Percentiles rank a stretch among this genome's conserved stretches.
phyloP scores from a whole-genome alignment of 2,797 vertebrate genomes.

The Hephaestus fuliginosus region DNA sequence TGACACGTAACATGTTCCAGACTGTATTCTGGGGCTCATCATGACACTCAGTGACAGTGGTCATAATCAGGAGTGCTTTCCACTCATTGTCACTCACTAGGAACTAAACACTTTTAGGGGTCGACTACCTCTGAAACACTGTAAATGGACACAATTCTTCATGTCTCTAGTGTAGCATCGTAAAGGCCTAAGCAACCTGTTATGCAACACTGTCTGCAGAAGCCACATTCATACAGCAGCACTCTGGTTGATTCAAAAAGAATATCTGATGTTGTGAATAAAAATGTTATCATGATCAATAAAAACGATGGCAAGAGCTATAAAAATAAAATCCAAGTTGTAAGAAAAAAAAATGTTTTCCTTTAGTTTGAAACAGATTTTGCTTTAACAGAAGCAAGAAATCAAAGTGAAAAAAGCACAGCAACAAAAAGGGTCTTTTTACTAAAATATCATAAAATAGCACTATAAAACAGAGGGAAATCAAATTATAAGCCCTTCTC shows the following conservation, averaged over 20 bases:
- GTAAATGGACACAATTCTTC: no score
- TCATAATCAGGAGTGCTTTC: not conserved
- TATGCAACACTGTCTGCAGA: no score
- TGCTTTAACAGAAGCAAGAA: not conserved
- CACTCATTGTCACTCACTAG: not conserved
- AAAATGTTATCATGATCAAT: no score
- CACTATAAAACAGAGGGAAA: conserved; percentile 1
- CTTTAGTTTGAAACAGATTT: not conserved
- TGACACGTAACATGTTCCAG: not conserved
- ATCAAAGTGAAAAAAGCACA: not conserved
- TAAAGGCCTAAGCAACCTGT: no score
- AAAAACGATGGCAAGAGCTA: no score
- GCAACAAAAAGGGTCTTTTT: not conserved
- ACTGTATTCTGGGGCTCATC: no score
- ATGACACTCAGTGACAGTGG: not conserved
- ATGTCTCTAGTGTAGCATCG: no score
- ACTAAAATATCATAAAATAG: conserved; percentile 2
- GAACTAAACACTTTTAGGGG: no score
- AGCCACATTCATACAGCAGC: no score
- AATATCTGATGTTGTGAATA: not conserved
- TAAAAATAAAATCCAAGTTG: no score
- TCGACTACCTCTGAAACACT: no score
- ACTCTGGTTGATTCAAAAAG: not conserved
- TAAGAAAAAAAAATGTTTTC: not conserved
- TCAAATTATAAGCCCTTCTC: not conserved